Conservation (phyloP, 2,113 vertebrate genomes). For the Calyptommatus sinebrachiatus region DNA sequence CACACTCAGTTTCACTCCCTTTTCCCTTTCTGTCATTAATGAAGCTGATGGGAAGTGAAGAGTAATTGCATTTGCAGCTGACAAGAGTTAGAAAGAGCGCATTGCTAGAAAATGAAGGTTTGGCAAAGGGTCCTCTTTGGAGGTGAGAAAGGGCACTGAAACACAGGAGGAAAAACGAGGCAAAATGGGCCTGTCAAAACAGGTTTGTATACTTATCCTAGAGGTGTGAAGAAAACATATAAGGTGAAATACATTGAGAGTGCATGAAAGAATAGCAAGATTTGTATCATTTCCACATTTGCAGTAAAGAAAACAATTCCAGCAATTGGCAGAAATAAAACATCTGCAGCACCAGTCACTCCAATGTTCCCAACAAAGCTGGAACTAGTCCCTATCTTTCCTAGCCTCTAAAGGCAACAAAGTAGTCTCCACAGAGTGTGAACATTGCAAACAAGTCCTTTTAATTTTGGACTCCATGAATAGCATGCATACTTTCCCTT, state of each 20-base stretch:
- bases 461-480: too few relatives aligned
- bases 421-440: too few relatives aligned
- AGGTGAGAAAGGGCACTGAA: conserved; percentile 60
- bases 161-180: conserved; percentile 39
- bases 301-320: too few relatives aligned
- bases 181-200: conserved; percentile 43
- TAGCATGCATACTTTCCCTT: too few relatives aligned
- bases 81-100: conserved; percentile 47
- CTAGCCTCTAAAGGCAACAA: too few relatives aligned
- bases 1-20: conserved; percentile 47
- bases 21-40: conserved; percentile 36
- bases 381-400: too few relatives aligned
- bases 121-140: conserved; percentile 26
- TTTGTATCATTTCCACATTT: background rate
- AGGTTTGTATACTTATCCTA: conserved; percentile 11
- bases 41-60: conserved; percentile 44
- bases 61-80: conserved; percentile 65
- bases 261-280: background rate
- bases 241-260: background rate
- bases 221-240: conserved; percentile 17
- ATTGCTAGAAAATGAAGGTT: conserved; percentile 42
- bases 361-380: too few relatives aligned
- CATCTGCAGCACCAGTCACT: too few relatives aligned
- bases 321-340: too few relatives aligned
- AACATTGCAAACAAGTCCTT: too few relatives aligned